phyloP scores from a whole-genome alignment of 2,797 vertebrate genomes.

The Smutsia temminckii region DNA sequence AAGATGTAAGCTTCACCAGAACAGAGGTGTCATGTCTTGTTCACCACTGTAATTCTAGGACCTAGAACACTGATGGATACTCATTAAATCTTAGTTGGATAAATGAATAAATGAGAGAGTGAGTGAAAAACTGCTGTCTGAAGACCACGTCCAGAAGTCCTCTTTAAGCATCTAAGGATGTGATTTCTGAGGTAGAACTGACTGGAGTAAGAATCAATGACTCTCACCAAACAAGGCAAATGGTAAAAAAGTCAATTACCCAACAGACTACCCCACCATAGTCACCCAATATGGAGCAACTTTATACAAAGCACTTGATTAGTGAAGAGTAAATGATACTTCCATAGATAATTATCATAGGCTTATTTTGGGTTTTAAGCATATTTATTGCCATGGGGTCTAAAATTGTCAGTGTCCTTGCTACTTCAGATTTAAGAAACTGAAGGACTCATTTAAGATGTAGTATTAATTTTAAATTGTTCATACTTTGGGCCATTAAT shows the following conservation, averaged over 20 bases:
- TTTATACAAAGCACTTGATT: background rate
- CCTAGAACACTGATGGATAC: background rate
- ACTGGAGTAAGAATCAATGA: background rate
- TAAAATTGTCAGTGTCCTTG: background rate
- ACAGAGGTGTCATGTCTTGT: background rate
- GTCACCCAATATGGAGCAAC: background rate
- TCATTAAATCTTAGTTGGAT: background rate
- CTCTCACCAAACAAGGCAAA: background rate
- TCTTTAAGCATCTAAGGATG: background rate
- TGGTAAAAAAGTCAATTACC: background rate
- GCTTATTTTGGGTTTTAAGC: background rate
- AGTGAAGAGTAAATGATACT: background rate
- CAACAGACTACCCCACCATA: background rate
- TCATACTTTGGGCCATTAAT: background rate
- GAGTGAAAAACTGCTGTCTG: background rate
- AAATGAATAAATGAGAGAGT: background rate
- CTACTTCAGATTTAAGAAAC: conserved; percentile 1
- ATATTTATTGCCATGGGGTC: background rate
- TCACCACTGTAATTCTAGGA: background rate
- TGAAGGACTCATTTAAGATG: background rate
- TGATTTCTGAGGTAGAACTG: background rate
- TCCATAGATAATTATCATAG: background rate
- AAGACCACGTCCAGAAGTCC: background rate
- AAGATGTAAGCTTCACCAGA: background rate
- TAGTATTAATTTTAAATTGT: background rate